Evolutionary conservation across 2,888 invertebrate species (phyloP), one percentile per base, ranked within the genome.

Genomic region (Tridacna gigas): DNA sequence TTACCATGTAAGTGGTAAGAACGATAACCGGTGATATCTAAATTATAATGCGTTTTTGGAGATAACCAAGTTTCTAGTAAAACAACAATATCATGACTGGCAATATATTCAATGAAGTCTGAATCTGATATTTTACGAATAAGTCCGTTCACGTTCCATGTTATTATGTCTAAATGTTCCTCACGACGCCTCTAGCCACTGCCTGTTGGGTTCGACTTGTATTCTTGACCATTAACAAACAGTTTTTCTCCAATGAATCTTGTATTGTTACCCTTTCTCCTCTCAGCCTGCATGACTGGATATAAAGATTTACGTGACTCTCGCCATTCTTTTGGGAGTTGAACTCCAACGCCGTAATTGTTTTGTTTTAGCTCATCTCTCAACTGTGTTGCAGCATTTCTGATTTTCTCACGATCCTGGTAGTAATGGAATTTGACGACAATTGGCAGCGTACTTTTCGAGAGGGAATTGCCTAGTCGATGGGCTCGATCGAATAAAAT

Each of bases 241-340:
- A 79, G 79, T 37, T 45, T 74, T 13, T 74, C 66, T 45, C 51
- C 65, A 26, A 79, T 66, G 48, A 79, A 74, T 22, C 74, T 75
- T 0, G 69, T 69, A 7, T 56, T 25, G 51, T 75, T 80, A 0
- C 80, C 60, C 0, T 26, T 22, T 5, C 67, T 45, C 47, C 69
- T 75, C 37, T 28, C 80, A n/a, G 47, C 15, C 18, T 61, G 1
- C 67, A 75, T 60, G 25, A 45, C 60, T 5, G 48, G 13, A 45
- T 80, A 80, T 18, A 75, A 28, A 5, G 75, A 60, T 56, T 76
- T 75, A 13, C 80, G 65, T 0, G 66, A 26, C 7, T 75, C 69
- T 9, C 66, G 48, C 0, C 61, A 13, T 18, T 69, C 69, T 28
- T 80, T 75, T 0, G 80, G 75, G 15, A 37, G 25, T 26, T 80